A percentile compares a stretch with the other conserved stretches of the same genome.
phyloP scores from a whole-genome alignment of 2,888 invertebrate genomes.

The Hoplodrina blanda region DNA sequence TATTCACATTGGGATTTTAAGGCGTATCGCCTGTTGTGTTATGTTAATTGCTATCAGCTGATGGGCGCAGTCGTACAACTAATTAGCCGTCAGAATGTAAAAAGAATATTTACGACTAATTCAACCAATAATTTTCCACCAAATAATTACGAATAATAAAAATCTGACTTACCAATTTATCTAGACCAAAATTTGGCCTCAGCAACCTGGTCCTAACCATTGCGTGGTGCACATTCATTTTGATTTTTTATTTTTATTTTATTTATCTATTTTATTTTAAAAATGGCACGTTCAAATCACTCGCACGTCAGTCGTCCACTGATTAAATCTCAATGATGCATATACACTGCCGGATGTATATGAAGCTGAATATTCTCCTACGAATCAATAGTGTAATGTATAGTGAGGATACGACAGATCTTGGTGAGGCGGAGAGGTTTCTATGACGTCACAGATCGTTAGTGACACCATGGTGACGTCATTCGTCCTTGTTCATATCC shows the following conservation, averaged over 20 bases:
- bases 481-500: constrained; percentile 76
- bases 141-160: constrained; percentile 9
- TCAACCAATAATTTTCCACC: constrained; percentile 5
- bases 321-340: constrained; percentile 76
- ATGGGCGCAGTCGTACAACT: constrained; percentile 69
- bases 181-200: constrained; percentile 74
- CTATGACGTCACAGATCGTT: constrained; percentile 87
- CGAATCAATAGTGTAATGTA: constrained; percentile 77
- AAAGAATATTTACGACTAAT: constrained; percentile 17
- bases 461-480: constrained; percentile 83
- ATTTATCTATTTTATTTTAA: constrained; percentile 49
- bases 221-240: constrained; percentile 83
- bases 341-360: constrained; percentile 71
- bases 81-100: constrained; percentile 72
- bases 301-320: constrained; percentile 73
- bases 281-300: constrained; percentile 78
- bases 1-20: constrained; percentile 40
- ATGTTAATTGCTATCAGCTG: constrained; percentile 80
- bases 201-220: constrained; percentile 76
- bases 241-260: constrained; percentile 48
- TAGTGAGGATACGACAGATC: constrained; percentile 72
- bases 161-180: constrained; percentile 78
- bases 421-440: constrained; percentile 79
- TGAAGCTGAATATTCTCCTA: constrained; percentile 67
- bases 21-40: constrained; percentile 39